These are phyloP conservation scores for Struthio camelus DNA, from an alignment of 2,113 vertebrate genomes.

Conservation along the genomic window DNA sequence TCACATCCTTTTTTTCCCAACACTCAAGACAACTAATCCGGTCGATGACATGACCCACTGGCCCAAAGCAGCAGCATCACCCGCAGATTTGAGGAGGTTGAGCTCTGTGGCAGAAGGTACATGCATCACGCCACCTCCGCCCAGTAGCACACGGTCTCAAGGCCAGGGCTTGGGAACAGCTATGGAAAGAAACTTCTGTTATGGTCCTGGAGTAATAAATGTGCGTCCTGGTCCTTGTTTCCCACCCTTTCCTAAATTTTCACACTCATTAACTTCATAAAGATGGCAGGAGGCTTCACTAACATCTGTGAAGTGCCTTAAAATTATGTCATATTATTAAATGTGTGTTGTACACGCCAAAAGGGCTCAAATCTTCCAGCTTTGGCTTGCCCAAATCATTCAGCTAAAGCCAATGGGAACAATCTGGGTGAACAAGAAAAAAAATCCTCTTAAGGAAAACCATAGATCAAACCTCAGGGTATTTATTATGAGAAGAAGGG, in stretches of 20 bases:
- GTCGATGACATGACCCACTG: neutral
- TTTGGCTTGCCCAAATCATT: constrained; percentile 14
- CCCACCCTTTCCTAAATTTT: neutral
- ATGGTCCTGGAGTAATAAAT: neutral
- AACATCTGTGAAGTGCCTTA: constrained; percentile 9
- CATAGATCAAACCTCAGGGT: neutral
- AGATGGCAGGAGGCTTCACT: neutral
- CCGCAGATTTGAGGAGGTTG: neutral
- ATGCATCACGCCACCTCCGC: neutral
- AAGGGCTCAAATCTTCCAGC: constrained; percentile 5
- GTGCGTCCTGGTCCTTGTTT: neutral
- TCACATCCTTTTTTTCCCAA: neutral
- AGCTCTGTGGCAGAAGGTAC: neutral
- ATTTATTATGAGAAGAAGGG: neutral
- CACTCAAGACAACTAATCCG: neutral
- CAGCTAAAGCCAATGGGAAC: constrained; percentile 1
- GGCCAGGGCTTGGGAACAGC: neutral
- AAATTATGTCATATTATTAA: constrained; percentile 22
- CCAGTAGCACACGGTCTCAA: neutral
- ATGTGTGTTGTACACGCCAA: neutral
- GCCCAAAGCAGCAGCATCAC: neutral
- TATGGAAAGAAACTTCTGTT: neutral
- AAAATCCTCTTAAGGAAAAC: neutral
- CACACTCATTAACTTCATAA: neutral
- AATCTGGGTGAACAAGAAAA: neutral